Evolutionary conservation across 2,113 vertebrate species (phyloP), one percentile per base, ranked within the genome.

Genomic region (Clarias batrachus): DNA sequence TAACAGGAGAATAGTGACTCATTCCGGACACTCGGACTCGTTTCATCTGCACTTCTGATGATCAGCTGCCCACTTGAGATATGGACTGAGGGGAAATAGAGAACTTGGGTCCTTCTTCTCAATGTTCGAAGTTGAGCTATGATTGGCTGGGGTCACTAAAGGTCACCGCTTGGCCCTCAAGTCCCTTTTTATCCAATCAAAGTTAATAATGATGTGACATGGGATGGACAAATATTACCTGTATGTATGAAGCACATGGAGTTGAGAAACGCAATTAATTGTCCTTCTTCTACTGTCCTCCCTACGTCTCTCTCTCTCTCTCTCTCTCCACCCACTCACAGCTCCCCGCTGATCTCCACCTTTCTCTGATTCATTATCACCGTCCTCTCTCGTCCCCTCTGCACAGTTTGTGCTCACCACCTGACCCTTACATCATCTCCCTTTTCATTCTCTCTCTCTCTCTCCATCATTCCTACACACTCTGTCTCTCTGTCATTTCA

Each of bases 291-390:
- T 25, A 21, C n/a, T 57, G 17, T 56, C 23, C 52, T 80, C 71
- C 76, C 62, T 74, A 30, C 62, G n/a, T 70, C 74, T 70, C 63
- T 81, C 37, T 23, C 21, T 37, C 48, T 79, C 27, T 16, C 81
- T 63, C 81, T 57, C 14, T 60, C 57, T 56, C 81, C n/a, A 5
- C 19, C 80, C 4, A 1, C 68, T 37, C 66, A 30, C 82, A 74
- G 30, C 74, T 84, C 71, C 33, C 30, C 37, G 57, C 87, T 88
- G 48, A 80, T 80, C 84, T 48, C 33, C 86, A 83, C 70, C 86
- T 87, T 77, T 57, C 27, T 16, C 86, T 87, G 80, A 82, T 87
- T 87, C 85, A 82, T 82, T 82, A 87, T 86, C 85, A 86, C 85
- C 41, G n/a, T 62, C 68, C 85, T 63, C 33, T 81, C 57, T 87